Conservation (phyloP, 2,113 vertebrate genomes). For the Anhinga anhinga region DNA sequence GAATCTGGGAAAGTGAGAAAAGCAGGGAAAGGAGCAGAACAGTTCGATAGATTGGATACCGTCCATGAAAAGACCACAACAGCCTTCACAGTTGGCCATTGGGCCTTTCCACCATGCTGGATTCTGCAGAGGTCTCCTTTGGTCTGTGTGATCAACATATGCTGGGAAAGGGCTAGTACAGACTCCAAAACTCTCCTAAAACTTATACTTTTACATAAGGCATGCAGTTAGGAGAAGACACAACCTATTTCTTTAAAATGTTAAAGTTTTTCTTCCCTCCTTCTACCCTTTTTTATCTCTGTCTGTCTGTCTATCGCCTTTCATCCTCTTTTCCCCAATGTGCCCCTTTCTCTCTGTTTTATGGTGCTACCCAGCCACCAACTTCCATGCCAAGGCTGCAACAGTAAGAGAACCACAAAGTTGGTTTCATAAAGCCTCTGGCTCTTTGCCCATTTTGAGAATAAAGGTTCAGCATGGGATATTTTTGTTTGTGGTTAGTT, state of each 20-base stretch:
- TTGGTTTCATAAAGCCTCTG: neutral
- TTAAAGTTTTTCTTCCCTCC: neutral
- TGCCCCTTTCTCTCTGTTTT: neutral
- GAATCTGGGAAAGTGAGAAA: neutral
- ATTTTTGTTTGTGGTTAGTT: neutral
- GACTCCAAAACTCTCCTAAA: neutral
- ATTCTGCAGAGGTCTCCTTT: neutral
- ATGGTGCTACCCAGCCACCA: neutral
- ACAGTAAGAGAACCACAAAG: neutral
- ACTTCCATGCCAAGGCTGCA: neutral
- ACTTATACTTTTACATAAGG: neutral
- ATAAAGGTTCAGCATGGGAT: neutral
- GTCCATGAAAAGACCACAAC: neutral
- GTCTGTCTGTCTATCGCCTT: neutral
- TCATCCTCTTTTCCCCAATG: neutral
- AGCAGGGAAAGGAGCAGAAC: neutral
- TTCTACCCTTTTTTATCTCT: neutral
- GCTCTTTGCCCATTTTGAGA: neutral
- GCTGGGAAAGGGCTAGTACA: neutral
- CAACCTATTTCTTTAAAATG: neutral
- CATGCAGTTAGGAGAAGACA: neutral
- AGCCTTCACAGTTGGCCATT: neutral
- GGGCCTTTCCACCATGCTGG: neutral
- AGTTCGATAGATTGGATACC: neutral
- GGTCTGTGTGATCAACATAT: rapidly evolving